phyloP scores from a whole-genome alignment of 35 echinoderm and acorn worm species.

The Anneissia japonica region DNA sequence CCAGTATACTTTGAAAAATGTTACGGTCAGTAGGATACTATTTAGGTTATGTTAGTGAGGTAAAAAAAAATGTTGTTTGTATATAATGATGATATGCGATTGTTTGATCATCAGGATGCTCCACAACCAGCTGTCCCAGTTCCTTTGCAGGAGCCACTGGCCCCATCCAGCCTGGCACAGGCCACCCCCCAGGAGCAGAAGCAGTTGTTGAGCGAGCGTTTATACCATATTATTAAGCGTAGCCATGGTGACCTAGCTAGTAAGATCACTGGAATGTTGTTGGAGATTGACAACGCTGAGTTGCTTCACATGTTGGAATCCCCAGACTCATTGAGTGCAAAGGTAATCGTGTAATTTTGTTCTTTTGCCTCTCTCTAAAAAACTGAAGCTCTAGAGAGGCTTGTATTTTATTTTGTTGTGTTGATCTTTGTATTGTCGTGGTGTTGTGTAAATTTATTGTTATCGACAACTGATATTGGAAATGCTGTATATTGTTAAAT shows the following conservation, averaged over 20 bases:
- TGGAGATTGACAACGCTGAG: slow-evolving; percentile 89
- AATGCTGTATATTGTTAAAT: too few species aligned
- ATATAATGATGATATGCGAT: too few species aligned
- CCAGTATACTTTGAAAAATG: too few species aligned
- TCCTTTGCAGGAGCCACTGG: slow-evolving; percentile 76
- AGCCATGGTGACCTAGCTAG: slow-evolving; percentile 75
- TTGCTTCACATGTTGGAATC: slow-evolving; percentile 90
- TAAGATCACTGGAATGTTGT: slow-evolving; percentile 80
- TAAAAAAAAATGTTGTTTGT: too few species aligned
- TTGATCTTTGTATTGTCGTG: too few species aligned
- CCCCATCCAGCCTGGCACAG: slow-evolving; percentile 66
- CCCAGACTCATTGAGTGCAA: slow-evolving; percentile 51
- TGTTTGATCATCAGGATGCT: neutral
- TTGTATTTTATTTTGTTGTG: too few species aligned
- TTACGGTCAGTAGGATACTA: too few species aligned
- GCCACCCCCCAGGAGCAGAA: slow-evolving; percentile 88
- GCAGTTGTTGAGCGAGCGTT: slow-evolving; percentile 91
- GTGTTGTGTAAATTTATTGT: too few species aligned
- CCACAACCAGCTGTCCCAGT: slow-evolving; percentile 52
- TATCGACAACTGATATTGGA: too few species aligned
- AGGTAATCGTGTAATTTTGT: slow-evolving; percentile 54
- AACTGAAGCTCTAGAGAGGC: too few species aligned
- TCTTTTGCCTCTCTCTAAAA: too few species aligned
- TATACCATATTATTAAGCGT: slow-evolving; percentile 71
- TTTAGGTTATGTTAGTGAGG: too few species aligned